Evolutionary conservation across 2,797 vertebrate species (phyloP).

Genomic region (Enteromius argenteus): DNA sequence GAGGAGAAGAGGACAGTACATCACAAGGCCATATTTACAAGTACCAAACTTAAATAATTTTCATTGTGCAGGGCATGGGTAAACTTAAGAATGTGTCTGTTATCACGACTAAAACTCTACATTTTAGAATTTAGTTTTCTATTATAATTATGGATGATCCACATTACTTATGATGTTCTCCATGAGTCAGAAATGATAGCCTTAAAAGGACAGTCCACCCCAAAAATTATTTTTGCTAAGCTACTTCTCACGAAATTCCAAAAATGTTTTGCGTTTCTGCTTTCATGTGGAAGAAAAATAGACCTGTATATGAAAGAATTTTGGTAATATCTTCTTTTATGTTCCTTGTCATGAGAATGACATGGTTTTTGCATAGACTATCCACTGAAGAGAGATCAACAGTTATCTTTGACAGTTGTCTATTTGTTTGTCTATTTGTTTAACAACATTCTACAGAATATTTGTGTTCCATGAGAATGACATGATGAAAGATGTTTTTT

Average conservation of each 20-base stretch:
- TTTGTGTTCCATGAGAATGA: background rate
- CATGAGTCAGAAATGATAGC: background rate
- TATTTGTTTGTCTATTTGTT: background rate
- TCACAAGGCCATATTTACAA: background rate
- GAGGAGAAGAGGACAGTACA: conserved; percentile 32
- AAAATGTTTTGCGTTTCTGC: background rate
- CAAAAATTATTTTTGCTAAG: background rate
- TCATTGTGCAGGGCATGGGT: background rate
- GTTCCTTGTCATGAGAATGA: no score
- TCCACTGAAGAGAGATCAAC: no score
- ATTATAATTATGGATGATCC: background rate
- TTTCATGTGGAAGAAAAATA: background rate
- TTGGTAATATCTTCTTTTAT: background rate
- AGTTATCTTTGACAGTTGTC: no score
- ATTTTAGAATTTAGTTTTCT: background rate
- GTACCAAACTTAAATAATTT: conserved; percentile 9
- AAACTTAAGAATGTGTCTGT: background rate
- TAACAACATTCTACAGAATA: background rate
- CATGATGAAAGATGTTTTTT: background rate
- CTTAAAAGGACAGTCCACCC: background rate
- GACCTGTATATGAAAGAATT: background rate
- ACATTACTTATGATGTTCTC: background rate
- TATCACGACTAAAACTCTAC: background rate
- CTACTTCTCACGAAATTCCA: background rate
- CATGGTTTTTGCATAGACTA: no score